Percentiles rank a stretch among this genome's conserved stretches.
phyloP scores from a whole-genome alignment of 2,888 invertebrate genomes.

The Schizotus pectinicornis region DNA sequence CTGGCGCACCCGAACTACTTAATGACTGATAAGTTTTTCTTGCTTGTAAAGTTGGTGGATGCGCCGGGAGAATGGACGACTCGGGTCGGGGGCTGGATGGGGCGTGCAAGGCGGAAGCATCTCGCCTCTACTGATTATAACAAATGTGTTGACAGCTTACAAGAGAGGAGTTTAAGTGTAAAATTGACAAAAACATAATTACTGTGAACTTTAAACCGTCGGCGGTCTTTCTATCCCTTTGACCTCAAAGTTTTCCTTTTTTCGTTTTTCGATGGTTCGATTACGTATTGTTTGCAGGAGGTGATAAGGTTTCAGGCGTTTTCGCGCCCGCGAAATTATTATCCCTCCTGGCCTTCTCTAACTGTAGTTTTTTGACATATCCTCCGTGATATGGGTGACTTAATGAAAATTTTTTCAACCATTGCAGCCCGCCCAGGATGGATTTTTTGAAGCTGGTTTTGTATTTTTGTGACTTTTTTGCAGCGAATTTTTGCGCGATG shows the following conservation, averaged over 20 bases:
- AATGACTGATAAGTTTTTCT: neutral
- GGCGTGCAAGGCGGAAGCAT: neutral
- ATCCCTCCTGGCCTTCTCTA: constrained; percentile 20
- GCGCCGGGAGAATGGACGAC: constrained; percentile 1
- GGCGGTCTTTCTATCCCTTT: constrained; percentile 18
- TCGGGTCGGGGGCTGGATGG: neutral
- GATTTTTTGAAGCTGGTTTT: constrained; percentile 53
- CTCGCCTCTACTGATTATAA: constrained; percentile 14
- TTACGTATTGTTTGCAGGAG: constrained; percentile 21
- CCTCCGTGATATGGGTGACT: constrained; percentile 57
- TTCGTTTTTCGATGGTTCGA: constrained; percentile 22
- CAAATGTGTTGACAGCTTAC: constrained; percentile 31
- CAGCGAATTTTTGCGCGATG: constrained; percentile 48
- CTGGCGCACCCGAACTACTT: no score
- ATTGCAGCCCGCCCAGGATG: constrained; percentile 58
- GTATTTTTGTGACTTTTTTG: constrained; percentile 50
- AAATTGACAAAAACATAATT: constrained; percentile 21
- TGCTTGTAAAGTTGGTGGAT: constrained; percentile 6
- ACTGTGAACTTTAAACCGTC: constrained; percentile 10
- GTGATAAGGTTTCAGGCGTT: constrained; percentile 2
- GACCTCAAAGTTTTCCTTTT: constrained; percentile 21
- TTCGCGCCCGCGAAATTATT: neutral
- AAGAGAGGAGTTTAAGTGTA: constrained; percentile 26
- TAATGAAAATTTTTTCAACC: constrained; percentile 55
- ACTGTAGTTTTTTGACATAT: constrained; percentile 54